Evolutionary conservation across 1,140 invertebrate genomes (phyloP).

Genomic region (Hetaerina americana): DNA sequence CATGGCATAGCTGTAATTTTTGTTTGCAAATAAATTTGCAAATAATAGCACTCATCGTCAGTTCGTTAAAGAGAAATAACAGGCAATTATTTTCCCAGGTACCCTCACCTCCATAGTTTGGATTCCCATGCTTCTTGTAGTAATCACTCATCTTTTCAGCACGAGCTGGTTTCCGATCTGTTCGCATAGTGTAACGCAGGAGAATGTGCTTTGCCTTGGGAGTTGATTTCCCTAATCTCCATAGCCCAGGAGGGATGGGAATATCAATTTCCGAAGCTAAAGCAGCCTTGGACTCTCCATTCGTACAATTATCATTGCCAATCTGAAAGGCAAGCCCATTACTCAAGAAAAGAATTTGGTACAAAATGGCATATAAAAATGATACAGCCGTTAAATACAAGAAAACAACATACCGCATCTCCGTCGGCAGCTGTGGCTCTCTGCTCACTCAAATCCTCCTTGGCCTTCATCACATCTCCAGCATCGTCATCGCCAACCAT

Average conservation of each 20-base stretch:
- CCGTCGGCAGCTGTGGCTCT: too few species aligned
- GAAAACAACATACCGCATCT: too few species aligned
- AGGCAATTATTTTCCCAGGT: too few species aligned
- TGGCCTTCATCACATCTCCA: conserved; percentile 16
- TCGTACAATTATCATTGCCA: not conserved
- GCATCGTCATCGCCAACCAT: conserved; percentile 18
- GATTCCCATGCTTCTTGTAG: conserved; percentile 49
- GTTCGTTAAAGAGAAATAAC: too few species aligned
- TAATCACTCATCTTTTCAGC: conserved; percentile 47
- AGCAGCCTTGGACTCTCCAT: conserved; percentile 24
- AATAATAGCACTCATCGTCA: too few species aligned
- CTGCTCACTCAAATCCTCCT: too few species aligned
- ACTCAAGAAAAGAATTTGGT: too few species aligned
- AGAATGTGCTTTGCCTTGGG: conserved; percentile 52
- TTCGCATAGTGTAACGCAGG: conserved; percentile 54
- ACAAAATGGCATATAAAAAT: too few species aligned
- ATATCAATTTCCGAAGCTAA: conserved; percentile 34
- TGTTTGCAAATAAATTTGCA: too few species aligned
- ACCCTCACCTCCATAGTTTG: conserved; percentile 46
- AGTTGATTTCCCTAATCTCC: conserved; percentile 51
- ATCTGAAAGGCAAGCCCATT: too few species aligned
- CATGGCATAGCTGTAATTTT: too few species aligned
- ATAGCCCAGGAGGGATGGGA: conserved; percentile 53
- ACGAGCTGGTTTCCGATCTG: conserved; percentile 45
- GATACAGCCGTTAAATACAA: too few species aligned